These are phyloP conservation scores for Solenodon paradoxus DNA, from an alignment of 2,113 vertebrate genomes.

Conservation along the genomic window DNA sequence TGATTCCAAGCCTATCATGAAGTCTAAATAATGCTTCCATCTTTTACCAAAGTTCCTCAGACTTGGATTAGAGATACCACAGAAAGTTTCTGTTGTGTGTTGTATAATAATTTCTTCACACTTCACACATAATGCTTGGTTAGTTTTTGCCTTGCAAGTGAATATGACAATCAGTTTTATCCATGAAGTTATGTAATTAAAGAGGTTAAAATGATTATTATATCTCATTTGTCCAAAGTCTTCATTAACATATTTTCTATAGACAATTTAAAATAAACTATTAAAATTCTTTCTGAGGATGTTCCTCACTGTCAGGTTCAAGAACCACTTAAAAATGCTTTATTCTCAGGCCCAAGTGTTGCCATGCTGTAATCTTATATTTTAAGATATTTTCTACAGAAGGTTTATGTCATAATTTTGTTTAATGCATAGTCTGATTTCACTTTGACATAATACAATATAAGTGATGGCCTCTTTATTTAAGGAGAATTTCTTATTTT, in stretches of 20 bases:
- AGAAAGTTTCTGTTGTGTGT: background rate
- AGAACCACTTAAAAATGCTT: background rate
- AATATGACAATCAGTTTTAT: background rate
- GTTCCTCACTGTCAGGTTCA: background rate
- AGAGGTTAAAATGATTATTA: background rate
- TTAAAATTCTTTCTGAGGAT: background rate
- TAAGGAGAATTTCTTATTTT: background rate
- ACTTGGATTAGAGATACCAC: background rate
- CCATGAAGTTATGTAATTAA: background rate
- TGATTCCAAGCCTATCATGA: background rate
- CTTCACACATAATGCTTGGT: background rate
- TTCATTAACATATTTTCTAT: background rate
- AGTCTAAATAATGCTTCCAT: background rate
- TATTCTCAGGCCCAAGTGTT: background rate
- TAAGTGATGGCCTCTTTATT: background rate
- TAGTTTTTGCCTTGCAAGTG: background rate
- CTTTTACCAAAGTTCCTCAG: background rate
- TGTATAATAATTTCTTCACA: no score
- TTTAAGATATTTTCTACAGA: background rate
- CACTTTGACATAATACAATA: background rate
- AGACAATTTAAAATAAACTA: background rate
- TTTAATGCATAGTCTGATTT: background rate
- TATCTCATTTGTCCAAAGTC: background rate
- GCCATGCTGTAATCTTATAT: background rate
- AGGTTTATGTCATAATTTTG: background rate